phyloP scores from a whole-genome alignment of 2,888 invertebrate genomes.

The Cheilosia pagana region DNA sequence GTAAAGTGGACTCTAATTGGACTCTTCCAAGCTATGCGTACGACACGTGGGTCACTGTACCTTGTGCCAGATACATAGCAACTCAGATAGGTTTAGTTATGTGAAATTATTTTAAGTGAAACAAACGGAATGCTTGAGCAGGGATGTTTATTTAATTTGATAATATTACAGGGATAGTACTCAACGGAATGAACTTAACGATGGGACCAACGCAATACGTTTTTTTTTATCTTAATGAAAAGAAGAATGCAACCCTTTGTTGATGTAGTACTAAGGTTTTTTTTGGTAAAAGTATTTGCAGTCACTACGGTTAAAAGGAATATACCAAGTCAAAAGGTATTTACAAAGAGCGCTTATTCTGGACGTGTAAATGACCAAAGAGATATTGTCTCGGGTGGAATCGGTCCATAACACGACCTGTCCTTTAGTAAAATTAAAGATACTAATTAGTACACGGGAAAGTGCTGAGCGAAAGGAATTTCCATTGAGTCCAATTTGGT shows the following conservation, averaged over 20 bases:
- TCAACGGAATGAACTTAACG: constrained; percentile 60
- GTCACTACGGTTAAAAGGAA: constrained; percentile 16
- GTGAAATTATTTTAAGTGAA: constrained; percentile 11
- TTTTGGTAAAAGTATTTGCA: not conserved
- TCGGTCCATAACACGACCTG: constrained; percentile 2
- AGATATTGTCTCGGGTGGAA: constrained; percentile 5
- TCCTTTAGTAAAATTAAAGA: constrained; percentile 29
- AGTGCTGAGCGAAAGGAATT: not conserved
- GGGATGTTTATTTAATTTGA: constrained; percentile 52
- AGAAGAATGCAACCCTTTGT: constrained; percentile 42
- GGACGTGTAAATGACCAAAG: constrained; percentile 55
- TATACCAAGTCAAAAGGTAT: constrained; percentile 8
- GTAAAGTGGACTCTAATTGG: constrained; percentile 10
- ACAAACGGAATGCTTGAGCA: constrained; percentile 38
- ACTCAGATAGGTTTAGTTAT: constrained; percentile 1
- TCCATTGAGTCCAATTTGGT: not conserved
- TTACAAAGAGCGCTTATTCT: constrained; percentile 8
- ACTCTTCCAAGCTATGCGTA: not conserved
- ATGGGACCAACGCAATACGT: not conserved
- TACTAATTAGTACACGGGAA: not conserved
- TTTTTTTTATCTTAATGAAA: constrained; percentile 24
- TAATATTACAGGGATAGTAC: constrained; percentile 41
- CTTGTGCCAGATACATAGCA: not conserved
- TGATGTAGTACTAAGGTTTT: not conserved
- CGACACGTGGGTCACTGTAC: constrained; percentile 9